A percentile compares a stretch with the other conserved stretches of the same genome.
Conservation (phyloP, 2,888 invertebrate species). For the Suillia variegata region DNA sequence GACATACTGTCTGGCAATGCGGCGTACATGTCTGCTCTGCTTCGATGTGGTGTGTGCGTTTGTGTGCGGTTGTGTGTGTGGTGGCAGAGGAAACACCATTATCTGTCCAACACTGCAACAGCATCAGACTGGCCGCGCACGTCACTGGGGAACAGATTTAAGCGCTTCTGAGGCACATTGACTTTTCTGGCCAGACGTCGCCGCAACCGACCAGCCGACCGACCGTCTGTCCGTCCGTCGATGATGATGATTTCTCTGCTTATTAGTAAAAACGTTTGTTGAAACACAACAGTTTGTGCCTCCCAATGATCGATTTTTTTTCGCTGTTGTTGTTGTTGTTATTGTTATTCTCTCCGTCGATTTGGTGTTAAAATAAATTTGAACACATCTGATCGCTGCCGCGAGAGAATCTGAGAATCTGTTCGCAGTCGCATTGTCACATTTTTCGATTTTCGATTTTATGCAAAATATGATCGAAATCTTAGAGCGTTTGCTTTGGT, state of each 20-base stretch:
- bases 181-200: no score
- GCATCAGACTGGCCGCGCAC: constrained; percentile 1
- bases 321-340: no score
- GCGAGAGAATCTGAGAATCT: no score
- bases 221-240: constrained; percentile 38
- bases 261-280: constrained; percentile 47
- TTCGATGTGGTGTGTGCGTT: no score
- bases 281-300: constrained; percentile 38
- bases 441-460: constrained; percentile 37
- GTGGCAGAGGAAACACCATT: constrained; percentile 38
- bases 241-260: constrained; percentile 33
- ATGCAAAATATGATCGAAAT: constrained; percentile 51
- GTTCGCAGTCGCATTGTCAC: neutral
- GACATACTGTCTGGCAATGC: constrained; percentile 35
- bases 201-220: no score
- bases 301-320: neutral
- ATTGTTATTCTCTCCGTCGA: neutral
- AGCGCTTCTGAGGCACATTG: constrained; percentile 4
- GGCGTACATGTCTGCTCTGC: constrained; percentile 32
- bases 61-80: no score
- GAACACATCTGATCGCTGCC: constrained; percentile 25
- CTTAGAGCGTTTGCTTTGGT: constrained; percentile 7
- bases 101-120: constrained; percentile 36
- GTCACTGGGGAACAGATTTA: constrained; percentile 35
- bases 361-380: constrained; percentile 40